A percentile compares a stretch with the other conserved stretches of the same genome.
Evolutionary conservation across 2,797 vertebrate species (phyloP).

Genomic region (Tapera naevia): DNA sequence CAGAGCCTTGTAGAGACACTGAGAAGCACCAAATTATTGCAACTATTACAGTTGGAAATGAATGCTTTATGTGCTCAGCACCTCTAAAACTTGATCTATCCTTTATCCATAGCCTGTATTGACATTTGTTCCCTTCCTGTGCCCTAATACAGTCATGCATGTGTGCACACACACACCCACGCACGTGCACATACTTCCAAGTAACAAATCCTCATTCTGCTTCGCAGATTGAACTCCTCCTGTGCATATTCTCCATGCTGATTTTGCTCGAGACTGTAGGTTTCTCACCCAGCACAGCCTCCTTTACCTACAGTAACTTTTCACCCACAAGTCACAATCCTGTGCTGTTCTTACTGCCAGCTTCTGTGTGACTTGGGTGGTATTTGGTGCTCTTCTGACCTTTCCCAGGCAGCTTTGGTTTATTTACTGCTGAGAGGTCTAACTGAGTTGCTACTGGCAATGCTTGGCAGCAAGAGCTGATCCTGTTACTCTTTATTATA

Average conservation of each 20-base stretch:
- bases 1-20: not conserved
- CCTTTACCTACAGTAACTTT: not conserved
- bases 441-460: not conserved
- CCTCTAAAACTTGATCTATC: not conserved
- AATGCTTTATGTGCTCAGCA: not conserved
- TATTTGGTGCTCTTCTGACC: not conserved
- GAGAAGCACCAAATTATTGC: not conserved
- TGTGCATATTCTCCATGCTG: not conserved
- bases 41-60: not conserved
- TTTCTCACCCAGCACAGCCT: not conserved
- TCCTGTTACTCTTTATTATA: not conserved
- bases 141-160: not conserved
- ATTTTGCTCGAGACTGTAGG: not conserved
- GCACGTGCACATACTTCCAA: fast-evolving
- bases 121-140: not conserved
- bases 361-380: not conserved
- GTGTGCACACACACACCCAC: not conserved
- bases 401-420: not conserved
- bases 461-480: not conserved
- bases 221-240: not conserved
- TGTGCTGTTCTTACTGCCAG: not conserved
- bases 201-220: not conserved
- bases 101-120: not conserved
- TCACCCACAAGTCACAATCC: not conserved
- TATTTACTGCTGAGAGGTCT: not conserved